Evolutionary conservation across 2,888 invertebrate species (phyloP).

Genomic region (Drosophila greeni): DNA sequence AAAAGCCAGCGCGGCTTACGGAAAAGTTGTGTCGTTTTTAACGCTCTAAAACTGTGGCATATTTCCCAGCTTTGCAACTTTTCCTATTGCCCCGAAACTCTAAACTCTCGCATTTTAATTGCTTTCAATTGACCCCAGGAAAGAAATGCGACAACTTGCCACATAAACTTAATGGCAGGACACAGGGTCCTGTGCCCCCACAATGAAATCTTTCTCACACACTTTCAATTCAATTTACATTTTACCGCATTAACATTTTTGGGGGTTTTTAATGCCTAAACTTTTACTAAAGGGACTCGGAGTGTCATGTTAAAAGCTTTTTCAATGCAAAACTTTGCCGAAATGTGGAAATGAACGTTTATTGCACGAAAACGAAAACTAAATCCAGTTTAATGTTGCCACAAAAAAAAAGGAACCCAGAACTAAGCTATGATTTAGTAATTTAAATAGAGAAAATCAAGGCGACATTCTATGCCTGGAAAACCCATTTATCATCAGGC

Average conservation of each 20-base stretch:
- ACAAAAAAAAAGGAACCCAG: background rate
- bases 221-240: constrained; percentile 42
- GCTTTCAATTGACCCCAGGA: constrained; percentile 64
- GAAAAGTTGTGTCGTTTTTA: constrained; percentile 1
- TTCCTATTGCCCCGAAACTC: constrained; percentile 30
- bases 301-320: constrained; percentile 42
- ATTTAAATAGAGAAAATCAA: constrained; percentile 29
- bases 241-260: constrained; percentile 41
- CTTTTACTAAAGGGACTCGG: constrained; percentile 18
- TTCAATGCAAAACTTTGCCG: constrained; percentile 12
- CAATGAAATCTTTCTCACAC: constrained; percentile 15
- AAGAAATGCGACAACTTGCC: constrained; percentile 51
- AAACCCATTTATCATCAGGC: constrained; percentile 26
- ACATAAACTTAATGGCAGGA: constrained; percentile 50
- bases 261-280: constrained; percentile 38
- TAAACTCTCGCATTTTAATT: constrained; percentile 53
- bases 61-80: constrained; percentile 32
- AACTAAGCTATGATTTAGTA: constrained; percentile 19
- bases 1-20: background rate
- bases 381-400: constrained; percentile 30
- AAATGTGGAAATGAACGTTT: constrained; percentile 24
- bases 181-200: background rate
- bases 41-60: constrained; percentile 15
- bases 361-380: constrained; percentile 17
- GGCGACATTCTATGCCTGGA: background rate